Evolutionary conservation across 2,797 vertebrate genomes (phyloP), one percentile per base, ranked within the genome.

Genomic region (Sebastes trivittatus): DNA sequence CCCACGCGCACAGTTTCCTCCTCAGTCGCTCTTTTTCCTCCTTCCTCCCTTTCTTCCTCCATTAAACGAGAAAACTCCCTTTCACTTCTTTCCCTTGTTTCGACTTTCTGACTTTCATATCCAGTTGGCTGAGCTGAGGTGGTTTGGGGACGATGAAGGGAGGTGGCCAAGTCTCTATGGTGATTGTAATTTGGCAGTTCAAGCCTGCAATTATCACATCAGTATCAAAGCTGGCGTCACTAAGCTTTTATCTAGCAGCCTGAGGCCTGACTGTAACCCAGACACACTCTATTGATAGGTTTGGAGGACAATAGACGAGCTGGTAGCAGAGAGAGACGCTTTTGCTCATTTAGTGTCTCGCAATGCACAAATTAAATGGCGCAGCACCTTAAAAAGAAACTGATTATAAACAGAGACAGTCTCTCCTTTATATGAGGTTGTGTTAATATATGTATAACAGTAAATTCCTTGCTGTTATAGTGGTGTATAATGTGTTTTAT

Each of bases 161-260:
- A 70, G 76, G 30, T 25, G 69, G 34, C 34, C 68, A 77, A 76
- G 75, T 81, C 71, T 71, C 78, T 77, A 71, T 11, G 42, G 85
- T 70, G 61, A 76, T 61, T 72, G 36, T 83, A 82, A 90, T 90
- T 86, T 89, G 80, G 66, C 68, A 68, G 78, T 77, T 88, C 71
- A 86, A 89, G 74, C 61, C 36, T 11, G 70, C 75, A 90, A 91
- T 92, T 92, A 94, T 82, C 72, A 71, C 86, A 90, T 85, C 86
- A 84, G 77, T 68, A 83, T 86, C 74, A 81, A 87, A 77, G 76
- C 80, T 78, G 78, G 71, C 52, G 2, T 84, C 79, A 76, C 77
- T 75, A 49, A 76, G 82, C 82, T 85, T 88, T 87, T 54, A 81
- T 83, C 73, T 11, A 20, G 65, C 34, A 69, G 66, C 77, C 70